Base-by-base conservation (phyloP, 2,888 invertebrate genomes). In the Therioaphis trifolii region DNA sequence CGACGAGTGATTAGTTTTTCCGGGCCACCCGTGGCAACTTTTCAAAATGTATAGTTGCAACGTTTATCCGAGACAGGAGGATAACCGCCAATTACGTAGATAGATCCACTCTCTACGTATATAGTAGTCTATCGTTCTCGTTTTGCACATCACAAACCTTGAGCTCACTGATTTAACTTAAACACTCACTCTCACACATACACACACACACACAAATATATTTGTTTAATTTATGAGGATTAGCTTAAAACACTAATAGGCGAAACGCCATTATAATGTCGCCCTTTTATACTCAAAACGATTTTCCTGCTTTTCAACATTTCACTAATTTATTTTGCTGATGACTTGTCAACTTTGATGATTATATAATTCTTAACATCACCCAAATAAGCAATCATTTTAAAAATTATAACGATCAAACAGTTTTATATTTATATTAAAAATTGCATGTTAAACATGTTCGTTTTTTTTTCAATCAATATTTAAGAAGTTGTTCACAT, bases 1-100 rank as follows among this genome's bases (percentile, higher is more conserved):
- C 82, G 82, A 82, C 74, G 82, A 82, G 63, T 82, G 82, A 82
- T 82, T 82, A 82, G 72, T 82, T 82, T 82, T 82, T 82, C 82
- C 82, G 82, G 82, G 82, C 74, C 72, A 72, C 74, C 72, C 74
- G 82, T 82, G 82, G 82, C 82, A 82, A 82, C 74, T 82, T 82
- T 74, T 82, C 82, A 82, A 82, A 66, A 74, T 43, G 14, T 63
- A 21, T 35, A 61, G 61, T 29, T 14, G 77, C 49, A 24, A 35
- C 78, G 68, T 78, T 78, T 78, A 78, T 52, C 68, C 27, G 40
- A n/a, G 66, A 55, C 68, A 69, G 12, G 49, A 66, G 49, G 46
- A 77, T 66, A 77, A 76, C 76, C 63, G 58, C 63, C 76, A 77
- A 77, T 77, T 77, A 66, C 29, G 29, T 29, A 63, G 29, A 63